Evolutionary conservation across 2,113 vertebrate species (phyloP).

Genomic region (Antigone vipio): DNA sequence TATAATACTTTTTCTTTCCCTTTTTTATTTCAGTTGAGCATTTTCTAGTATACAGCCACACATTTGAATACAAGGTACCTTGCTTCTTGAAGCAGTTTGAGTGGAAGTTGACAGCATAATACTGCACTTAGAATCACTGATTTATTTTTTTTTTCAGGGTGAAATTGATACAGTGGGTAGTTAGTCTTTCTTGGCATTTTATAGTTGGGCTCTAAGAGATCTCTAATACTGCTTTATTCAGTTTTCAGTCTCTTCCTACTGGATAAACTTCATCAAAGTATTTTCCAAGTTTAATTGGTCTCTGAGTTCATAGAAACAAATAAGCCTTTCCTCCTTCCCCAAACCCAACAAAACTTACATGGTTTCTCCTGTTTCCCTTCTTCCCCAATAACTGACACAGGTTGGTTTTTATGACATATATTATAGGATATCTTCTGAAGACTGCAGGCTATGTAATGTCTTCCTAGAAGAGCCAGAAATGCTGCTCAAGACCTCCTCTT

Average conservation of each 20-base stretch:
- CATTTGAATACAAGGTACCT: neutral
- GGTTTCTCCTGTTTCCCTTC: neutral
- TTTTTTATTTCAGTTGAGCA: neutral
- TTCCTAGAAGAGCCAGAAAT: neutral
- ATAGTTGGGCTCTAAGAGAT: neutral
- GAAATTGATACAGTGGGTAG: neutral
- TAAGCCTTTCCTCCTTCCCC: neutral
- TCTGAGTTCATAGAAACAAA: neutral
- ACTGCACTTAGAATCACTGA: neutral
- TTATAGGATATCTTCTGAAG: neutral
- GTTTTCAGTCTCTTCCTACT: neutral
- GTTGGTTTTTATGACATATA: neutral
- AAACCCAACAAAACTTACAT: neutral
- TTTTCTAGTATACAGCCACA: neutral
- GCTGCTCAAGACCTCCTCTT: neutral
- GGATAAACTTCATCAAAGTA: neutral
- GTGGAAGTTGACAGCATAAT: neutral
- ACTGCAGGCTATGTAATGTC: neutral
- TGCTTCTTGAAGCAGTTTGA: neutral
- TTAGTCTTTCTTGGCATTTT: neutral
- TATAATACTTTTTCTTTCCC: neutral
- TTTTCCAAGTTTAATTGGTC: neutral
- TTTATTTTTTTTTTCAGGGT: neutral
- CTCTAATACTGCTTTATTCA: neutral
- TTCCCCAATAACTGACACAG: neutral